phyloP scores from a whole-genome alignment of 2,888 invertebrate species.

The Athalia cordata region DNA sequence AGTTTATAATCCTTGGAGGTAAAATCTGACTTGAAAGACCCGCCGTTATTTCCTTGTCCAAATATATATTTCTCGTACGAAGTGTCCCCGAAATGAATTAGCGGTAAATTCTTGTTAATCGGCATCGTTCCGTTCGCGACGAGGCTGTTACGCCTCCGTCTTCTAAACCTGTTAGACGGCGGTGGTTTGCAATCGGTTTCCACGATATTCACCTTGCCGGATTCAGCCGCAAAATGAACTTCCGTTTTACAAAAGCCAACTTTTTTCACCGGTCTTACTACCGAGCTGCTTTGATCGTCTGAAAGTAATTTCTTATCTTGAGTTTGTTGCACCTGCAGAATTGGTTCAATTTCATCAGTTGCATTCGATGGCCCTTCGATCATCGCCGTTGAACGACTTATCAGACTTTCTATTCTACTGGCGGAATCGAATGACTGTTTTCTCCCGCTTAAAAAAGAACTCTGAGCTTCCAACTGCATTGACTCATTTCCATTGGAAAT shows the following conservation, averaged over 20 bases:
- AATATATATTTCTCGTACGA: slow-evolving; percentile 73
- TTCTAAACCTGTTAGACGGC: slow-evolving; percentile 86
- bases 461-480: neutral
- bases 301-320: no score
- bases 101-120: slow-evolving; percentile 73
- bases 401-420: slow-evolving; percentile 22
- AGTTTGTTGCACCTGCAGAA: no score
- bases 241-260: slow-evolving; percentile 93
- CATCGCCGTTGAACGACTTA: slow-evolving; percentile 23
- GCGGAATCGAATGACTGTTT: neutral
- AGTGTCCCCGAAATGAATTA: slow-evolving; percentile 82
- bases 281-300: neutral
- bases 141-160: slow-evolving; percentile 78
- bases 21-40: neutral
- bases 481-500: neutral
- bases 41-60: slow-evolving; percentile 51
- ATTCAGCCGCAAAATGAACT: slow-evolving; percentile 90
- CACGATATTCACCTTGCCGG: slow-evolving; percentile 90
- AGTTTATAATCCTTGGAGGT: neutral
- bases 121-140: slow-evolving; percentile 64
- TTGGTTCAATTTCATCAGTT: neutral
- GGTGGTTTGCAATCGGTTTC: slow-evolving; percentile 92
- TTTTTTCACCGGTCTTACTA: slow-evolving; percentile 78
- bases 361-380: neutral
- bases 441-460: neutral